Evolutionary conservation across 2,113 vertebrate species (phyloP), one percentile per base, ranked within the genome.

Genomic region (Stigmatopora nigra): DNA sequence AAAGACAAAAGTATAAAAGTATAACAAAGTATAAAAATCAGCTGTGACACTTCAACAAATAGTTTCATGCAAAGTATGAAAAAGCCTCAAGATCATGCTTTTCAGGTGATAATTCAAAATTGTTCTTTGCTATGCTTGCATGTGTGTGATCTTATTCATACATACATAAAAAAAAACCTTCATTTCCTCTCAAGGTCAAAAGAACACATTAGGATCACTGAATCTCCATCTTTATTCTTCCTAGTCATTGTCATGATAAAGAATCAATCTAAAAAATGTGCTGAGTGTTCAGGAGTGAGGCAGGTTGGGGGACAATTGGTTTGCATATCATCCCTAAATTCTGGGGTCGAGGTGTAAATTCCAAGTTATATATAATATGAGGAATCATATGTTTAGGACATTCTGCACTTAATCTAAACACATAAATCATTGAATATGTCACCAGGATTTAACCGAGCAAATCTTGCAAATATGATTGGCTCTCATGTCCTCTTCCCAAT

Each of bases 171-270:
- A 13, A 22, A 53, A 0, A 10, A 13, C 12, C 8, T 53, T 19
- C 51, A 16, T 19, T 4, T n/a, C 15, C n/a, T 35, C 49, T 20
- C 59, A 70, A 68, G 16, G 44, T 56, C 62, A 51, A 49, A 64
- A 46, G 57, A 31, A 31, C 60, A 52, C 65, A 65, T 67, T 53
- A 58, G 16, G 16, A 63, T 68, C 7, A 72, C 65, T 16, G 64
- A 7, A 22, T 65, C 78, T 73, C 67, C 13, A 31, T 78, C 63
- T 13, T 52, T 51, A 16, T 41, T 74, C 52, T 19, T 58, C 31
- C 38, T 35, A 16, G 5, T 47, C 61, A 64, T 69, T 69, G 47
- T 71, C 68, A 75, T 63, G 57, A 71, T 65, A 71, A 78, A 66
- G 7, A 67, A 58, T 66, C 22, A 47, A 58, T 22, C 16, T 49